Evolutionary conservation across 2,888 invertebrate species (phyloP).

Genomic region (Phlogophora meticulosa): DNA sequence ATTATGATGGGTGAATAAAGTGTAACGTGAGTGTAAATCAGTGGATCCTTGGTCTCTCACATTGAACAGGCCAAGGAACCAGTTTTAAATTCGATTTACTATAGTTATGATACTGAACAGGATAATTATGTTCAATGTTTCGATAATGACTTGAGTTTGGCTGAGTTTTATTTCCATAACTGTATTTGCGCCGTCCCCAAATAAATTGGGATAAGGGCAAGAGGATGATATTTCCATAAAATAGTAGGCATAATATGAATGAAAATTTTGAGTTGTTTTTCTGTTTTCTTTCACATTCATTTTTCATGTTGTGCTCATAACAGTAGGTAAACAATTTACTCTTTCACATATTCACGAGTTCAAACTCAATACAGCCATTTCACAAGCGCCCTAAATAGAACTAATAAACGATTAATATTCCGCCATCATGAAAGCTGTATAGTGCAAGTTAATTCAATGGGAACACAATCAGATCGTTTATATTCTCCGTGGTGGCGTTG

Average conservation of each 20-base stretch:
- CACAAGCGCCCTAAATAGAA: constrained; percentile 45
- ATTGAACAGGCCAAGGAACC: constrained; percentile 25
- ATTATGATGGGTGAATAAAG: constrained; percentile 38
- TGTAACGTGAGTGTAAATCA: constrained; percentile 33
- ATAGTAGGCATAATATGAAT: too few species aligned
- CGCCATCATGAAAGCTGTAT: constrained; percentile 62
- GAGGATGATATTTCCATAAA: too few species aligned
- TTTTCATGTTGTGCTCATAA: not conserved
- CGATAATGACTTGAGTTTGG: constrained; percentile 10
- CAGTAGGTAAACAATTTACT: constrained; percentile 10
- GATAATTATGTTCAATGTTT: constrained; percentile 41
- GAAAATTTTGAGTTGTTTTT: not conserved
- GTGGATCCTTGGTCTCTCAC: constrained; percentile 30
- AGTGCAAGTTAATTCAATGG: constrained; percentile 67
- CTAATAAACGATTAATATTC: constrained; percentile 64
- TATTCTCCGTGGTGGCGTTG: constrained; percentile 67
- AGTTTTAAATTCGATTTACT: constrained; percentile 43
- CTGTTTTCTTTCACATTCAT: not conserved
- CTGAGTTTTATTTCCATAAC: constrained; percentile 5
- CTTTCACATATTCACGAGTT: constrained; percentile 19
- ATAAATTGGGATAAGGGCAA: too few species aligned
- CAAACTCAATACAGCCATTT: constrained; percentile 35
- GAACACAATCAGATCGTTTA: constrained; percentile 70
- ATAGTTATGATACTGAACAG: constrained; percentile 45
- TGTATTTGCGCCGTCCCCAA: not conserved